Evolutionary conservation across 2,888 invertebrate species (phyloP), one percentile per base, ranked within the genome.

Genomic region (Pseudolycoriella hygida): DNA sequence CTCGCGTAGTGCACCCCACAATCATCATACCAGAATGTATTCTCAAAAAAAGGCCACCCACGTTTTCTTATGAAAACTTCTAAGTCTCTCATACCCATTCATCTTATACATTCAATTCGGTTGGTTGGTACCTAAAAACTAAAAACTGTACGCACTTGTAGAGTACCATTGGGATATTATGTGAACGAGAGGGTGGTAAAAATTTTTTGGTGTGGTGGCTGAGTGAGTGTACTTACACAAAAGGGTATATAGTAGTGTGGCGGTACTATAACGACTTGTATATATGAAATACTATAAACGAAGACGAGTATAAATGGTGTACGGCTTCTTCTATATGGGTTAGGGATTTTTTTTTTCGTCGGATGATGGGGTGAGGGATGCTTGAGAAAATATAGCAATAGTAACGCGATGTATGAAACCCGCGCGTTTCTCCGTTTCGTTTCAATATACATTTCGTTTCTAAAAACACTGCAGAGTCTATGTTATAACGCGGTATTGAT

Each of bases 401-500:
- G 34, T 34, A 34, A 34, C 34, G 34, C 34, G 34, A 34, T 34
- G 34, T 34, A 34, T 25, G 8, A 34, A 34, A 14, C 34, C 34
- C 34, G 34, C 34, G 34, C 34, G 34, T 34, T 34, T 34, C 34
- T 34, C 34, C 34, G 34, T 34, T 34, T 34, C 34, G 34, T 34
- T 34, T 14, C n/a, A 14, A 14, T 34, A 14, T 34, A 34, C 15
- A 34, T 40, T 40, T 40, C 19, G 43, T 48, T 46, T 48, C 45
- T 48, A 46, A 47, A 45, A 47, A 47, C 18, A 32, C 42, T 40
- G 48, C 48, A 40, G 32, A 43, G 42, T 34, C 34, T 34, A 34
- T 34, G 34, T 34, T 34, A 34, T 34, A 32, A 39, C 44, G 47
- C 47, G 48, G 47, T 51, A 51, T 51, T 50, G 51, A 51, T 51